Evolutionary conservation across 2,888 invertebrate genomes (phyloP).

Genomic region (Seira ritae): DNA sequence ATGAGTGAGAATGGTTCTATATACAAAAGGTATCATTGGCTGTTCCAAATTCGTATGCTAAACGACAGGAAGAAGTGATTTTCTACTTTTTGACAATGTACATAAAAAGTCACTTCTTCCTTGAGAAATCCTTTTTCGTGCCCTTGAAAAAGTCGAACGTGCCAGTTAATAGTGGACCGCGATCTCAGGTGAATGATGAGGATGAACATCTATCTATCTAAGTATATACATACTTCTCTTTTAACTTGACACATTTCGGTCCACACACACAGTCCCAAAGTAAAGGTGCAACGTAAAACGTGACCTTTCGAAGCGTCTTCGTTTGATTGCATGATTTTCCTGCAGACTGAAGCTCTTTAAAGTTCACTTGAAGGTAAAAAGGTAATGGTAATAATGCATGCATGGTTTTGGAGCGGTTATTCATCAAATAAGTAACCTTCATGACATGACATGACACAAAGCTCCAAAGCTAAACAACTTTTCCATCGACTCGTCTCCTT

Average conservation of each 20-base stretch:
- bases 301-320: not conserved
- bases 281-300: not conserved
- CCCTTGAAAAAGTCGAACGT: constrained; percentile 17
- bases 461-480: constrained; percentile 38
- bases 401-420: not conserved
- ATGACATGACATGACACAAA: constrained; percentile 1
- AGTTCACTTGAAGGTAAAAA: not conserved
- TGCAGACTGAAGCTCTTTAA: not conserved
- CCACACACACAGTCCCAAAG: not conserved
- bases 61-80: not conserved
- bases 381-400: not conserved
- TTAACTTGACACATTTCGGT: not conserved
- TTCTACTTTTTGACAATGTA: not conserved
- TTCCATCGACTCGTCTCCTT: constrained; percentile 11
- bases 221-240: not conserved
- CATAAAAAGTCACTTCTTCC: not conserved
- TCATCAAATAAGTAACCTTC: constrained; percentile 3
- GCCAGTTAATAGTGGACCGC: not conserved
- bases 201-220: not conserved
- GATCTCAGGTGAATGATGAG: not conserved
- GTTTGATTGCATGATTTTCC: not conserved
- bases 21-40: not conserved
- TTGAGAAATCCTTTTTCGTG: not conserved
- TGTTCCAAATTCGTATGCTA: constrained; percentile 8
- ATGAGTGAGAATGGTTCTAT: not conserved